These are phyloP conservation scores for Neolamprologus multifasciatus DNA, from an alignment of 2,797 vertebrate species.

Conservation along the genomic window DNA sequence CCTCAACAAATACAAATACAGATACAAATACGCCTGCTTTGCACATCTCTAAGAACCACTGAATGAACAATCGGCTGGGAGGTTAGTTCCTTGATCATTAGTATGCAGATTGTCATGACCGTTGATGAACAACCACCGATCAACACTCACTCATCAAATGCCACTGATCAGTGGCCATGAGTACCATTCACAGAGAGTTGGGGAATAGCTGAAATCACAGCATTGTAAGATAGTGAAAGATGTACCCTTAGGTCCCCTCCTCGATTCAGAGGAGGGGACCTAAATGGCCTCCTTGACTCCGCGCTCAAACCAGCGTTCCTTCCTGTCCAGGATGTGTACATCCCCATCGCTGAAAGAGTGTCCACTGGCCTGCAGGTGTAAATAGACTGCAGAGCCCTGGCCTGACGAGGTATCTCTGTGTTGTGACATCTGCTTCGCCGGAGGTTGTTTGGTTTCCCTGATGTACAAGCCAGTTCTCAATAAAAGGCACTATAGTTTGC, in stretches of 20 bases:
- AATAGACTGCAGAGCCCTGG: background rate
- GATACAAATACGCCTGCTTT: background rate
- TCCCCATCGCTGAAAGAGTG: background rate
- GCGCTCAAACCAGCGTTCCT: background rate
- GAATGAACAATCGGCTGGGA: background rate
- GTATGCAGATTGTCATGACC: background rate
- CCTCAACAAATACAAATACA: background rate
- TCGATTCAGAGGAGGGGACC: accelerated
- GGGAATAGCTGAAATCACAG: background rate
- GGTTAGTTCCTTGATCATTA: background rate
- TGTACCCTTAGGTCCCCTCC: background rate
- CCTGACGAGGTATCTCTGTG: background rate
- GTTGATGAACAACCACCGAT: background rate
- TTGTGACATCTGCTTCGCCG: background rate
- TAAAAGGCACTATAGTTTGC: background rate
- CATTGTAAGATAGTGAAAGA: background rate
- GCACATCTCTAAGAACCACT: background rate
- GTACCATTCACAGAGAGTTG: background rate
- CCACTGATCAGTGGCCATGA: background rate
- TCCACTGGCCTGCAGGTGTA: background rate
- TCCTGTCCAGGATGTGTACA: background rate
- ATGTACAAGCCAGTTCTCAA: background rate
- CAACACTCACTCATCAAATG: background rate
- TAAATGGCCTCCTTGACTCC: background rate
- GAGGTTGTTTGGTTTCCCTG: background rate